Evolutionary conservation across 2,797 vertebrate genomes (phyloP).

Genomic region (Melanotaenia pygmaea): DNA sequence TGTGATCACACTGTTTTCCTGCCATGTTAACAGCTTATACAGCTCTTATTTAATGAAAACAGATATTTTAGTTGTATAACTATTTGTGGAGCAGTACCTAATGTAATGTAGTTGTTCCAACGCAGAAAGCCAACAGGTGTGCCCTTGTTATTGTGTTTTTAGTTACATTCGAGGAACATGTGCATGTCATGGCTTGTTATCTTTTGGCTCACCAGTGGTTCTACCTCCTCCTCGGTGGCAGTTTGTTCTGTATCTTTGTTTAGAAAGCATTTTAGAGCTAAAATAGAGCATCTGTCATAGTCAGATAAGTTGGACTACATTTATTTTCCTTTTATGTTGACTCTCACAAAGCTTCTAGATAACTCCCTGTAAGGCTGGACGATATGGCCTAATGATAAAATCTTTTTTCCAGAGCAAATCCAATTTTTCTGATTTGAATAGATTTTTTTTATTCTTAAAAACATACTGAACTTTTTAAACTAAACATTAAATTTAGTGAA

Average conservation of each 20-base stretch:
- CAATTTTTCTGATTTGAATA: no score
- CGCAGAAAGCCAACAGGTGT: background rate
- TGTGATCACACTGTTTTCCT: no score
- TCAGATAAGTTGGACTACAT: background rate
- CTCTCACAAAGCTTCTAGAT: background rate
- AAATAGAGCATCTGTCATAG: background rate
- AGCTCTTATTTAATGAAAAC: no score
- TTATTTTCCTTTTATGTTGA: background rate
- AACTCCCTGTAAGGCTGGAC: no score
- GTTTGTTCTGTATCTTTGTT: background rate
- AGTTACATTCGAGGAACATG: background rate
- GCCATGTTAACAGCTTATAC: no score
- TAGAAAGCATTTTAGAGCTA: background rate
- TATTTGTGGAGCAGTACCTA: background rate
- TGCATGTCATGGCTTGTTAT: slow-evolving; percentile 52
- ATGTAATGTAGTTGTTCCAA: background rate
- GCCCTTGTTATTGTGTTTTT: slow-evolving; percentile 20
- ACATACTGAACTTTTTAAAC: no score
- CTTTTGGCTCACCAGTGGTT: background rate
- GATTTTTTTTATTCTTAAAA: no score
- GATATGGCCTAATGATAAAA: no score
- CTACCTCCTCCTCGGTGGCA: slow-evolving; percentile 13
- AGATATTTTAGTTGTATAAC: no score
- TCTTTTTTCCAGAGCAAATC: no score
- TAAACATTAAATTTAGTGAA: no score